Evolutionary conservation across 1,140 invertebrate species (phyloP), one percentile per base, ranked within the genome.

Genomic region (Drosophila arawakana): DNA sequence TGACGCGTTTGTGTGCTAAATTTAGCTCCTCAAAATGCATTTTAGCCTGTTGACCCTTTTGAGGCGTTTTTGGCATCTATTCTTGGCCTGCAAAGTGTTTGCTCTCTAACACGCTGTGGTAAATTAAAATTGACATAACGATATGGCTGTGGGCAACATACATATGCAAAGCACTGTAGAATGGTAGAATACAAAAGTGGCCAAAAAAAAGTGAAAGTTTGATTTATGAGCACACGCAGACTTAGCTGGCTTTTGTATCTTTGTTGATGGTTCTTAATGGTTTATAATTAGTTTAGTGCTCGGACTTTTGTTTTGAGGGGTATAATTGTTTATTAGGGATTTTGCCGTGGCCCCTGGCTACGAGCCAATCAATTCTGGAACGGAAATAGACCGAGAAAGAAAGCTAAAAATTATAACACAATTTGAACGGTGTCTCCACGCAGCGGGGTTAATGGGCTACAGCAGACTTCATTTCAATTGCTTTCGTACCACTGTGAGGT

Each of bases 361-460:
- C 58, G 58, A 73, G 82, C 82, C 82, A 85, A 85, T 88, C 69
- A 68, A 73, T 80, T 88, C 79, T 86, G 82, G 83, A 86, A 88
- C 82, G 82, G 82, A 86, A 85, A 85, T 88, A 85, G 82, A 75
- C 46, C 59, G 47, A 21, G 35, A 50, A 66, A 50, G n/a, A 41
- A 18, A 49, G 35, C 7, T 39, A 39, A 34, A 54, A 34, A 49
- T 50, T 59, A 43, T 68, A 35, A 41, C 49, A 55, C 15, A 66
- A 44, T 13, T 21, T 73, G 55, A 25, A 43, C 18, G 9, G 13
- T 73, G 71, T 73, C 58, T 30, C 60, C 54, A 55, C 35, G 47
- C 46, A 57, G 49, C 6, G 35, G 58, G 81, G 77, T 80, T 80
- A 80, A 73, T 85, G 73, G 69, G 73, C 30, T 70, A 18, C 10